Conservation (phyloP, 2,113 vertebrate genomes). For the Pogonocichla stellata region DNA sequence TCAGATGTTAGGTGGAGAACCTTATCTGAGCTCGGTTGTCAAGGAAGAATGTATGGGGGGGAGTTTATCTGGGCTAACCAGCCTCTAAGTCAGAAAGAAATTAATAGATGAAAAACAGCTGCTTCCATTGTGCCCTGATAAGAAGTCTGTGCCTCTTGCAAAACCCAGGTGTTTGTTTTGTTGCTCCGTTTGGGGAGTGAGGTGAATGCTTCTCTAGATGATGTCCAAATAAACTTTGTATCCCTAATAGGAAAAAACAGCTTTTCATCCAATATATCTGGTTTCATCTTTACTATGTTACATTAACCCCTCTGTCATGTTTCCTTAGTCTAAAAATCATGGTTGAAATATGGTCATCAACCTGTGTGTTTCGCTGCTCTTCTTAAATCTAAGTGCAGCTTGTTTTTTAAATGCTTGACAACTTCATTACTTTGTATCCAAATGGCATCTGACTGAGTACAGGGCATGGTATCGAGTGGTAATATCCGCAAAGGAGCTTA, state of each 20-base stretch:
- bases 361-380: background rate
- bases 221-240: background rate
- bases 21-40: conserved; percentile 39
- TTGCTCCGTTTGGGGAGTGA: background rate
- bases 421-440: background rate
- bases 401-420: background rate
- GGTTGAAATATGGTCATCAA: background rate
- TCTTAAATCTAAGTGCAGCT: background rate
- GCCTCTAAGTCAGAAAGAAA: conserved; percentile 2
- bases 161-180: background rate
- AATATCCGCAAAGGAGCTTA: background rate
- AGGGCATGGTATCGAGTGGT: fast-evolving
- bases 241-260: background rate
- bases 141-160: background rate
- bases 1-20: background rate
- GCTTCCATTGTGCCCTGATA: background rate
- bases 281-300: background rate
- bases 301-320: background rate
- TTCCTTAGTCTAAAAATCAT: background rate
- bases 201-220: background rate
- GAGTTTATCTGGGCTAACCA: conserved; percentile 37
- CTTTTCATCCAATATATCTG: background rate
- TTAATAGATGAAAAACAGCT: conserved; percentile 1
- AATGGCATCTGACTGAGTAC: background rate
- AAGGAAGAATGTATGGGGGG: conserved; percentile 9